Evolutionary conservation across 2,888 invertebrate genomes (phyloP), one percentile per base, ranked within the genome.

Genomic region (Agonopterix heracliana): DNA sequence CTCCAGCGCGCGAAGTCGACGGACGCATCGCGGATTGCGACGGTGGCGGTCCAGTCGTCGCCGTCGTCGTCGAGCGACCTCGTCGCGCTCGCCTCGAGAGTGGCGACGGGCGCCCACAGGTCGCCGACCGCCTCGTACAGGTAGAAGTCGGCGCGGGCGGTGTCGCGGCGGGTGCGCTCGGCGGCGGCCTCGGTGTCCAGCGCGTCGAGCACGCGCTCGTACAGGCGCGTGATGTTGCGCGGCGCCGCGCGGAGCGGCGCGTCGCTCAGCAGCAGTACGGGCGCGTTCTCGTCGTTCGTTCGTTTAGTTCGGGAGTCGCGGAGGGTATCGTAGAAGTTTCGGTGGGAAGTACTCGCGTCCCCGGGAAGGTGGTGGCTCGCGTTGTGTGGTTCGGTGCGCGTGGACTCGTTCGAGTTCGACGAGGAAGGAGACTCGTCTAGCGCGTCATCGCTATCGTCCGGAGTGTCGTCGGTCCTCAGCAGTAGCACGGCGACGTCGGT

Each of bases 71-170:
- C 68, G 7, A 64, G 55, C 7, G 64, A 53, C n/a, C 66, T 59
- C 4, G 50, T 52, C 7, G 68, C 66, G 0, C 52, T 53, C 7
- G 70, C 59, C 3, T 52, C 55, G 1, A 78, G 48, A 2, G 60
- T 52, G 0, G 71, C 73, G 0, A 70, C 54, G 11, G 48, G 63
- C 2, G 44, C 52, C 81, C 78, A 76, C 8, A 36, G 48, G 12
- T 50, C 41, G 1, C 34, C 45, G 9, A 54, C 48, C 11, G 56
- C 60, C 53, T 70, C 70, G 51, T 70, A 74, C 38, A 78, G 48
- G 17, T 64, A 55, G 46, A 70, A 78, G 2, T 52, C 44, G 17
- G 54, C 51, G 11, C 52, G 55, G 9, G 54, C 60, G 1, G 53
- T 44, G 47, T 71, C 62, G 14, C 7, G 4, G 17, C 34, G 17